These are phyloP conservation scores for Pygocentrus nattereri DNA, from an alignment of 2,797 vertebrate genomes.

Conservation along the genomic window DNA sequence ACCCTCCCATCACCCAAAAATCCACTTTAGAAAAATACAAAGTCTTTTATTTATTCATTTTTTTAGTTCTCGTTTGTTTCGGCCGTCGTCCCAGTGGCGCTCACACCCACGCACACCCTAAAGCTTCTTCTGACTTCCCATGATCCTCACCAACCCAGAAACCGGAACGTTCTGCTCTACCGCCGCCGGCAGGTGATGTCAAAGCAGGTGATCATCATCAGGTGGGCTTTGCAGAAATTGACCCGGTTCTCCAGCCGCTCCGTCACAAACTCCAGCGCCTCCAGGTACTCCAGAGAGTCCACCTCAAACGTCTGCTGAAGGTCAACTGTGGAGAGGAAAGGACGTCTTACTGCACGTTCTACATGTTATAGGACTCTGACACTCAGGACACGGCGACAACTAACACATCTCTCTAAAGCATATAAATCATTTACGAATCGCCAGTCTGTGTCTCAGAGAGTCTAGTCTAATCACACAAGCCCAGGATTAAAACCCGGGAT, in stretches of 20 bases:
- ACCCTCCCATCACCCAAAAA: slow-evolving; percentile 41
- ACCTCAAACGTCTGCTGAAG: slow-evolving; percentile 91
- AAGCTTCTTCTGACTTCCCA: slow-evolving; percentile 42
- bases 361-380: too few species aligned
- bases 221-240: slow-evolving; percentile 98
- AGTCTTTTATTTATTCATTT: slow-evolving; percentile 27
- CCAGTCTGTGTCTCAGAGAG: too few species aligned
- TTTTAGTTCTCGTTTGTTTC: slow-evolving; percentile 39
- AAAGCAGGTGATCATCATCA: slow-evolving; percentile 99
- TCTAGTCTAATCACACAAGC: too few species aligned
- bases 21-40: slow-evolving; percentile 56
- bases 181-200: slow-evolving; percentile 91
- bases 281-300: slow-evolving; percentile 95
- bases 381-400: too few species aligned
- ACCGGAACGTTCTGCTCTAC: slow-evolving; percentile 68
- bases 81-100: slow-evolving; percentile 6
- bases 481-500: too few species aligned
- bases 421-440: too few species aligned
- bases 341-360: slow-evolving; percentile 8
- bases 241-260: slow-evolving; percentile 94
- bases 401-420: too few species aligned
- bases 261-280: slow-evolving; percentile 92
- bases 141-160: slow-evolving; percentile 19
- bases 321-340: slow-evolving; percentile 77
- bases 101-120: slow-evolving; percentile 27